phyloP scores from a whole-genome alignment of 2,797 vertebrate genomes.

The Melanotaenia nigrans region DNA sequence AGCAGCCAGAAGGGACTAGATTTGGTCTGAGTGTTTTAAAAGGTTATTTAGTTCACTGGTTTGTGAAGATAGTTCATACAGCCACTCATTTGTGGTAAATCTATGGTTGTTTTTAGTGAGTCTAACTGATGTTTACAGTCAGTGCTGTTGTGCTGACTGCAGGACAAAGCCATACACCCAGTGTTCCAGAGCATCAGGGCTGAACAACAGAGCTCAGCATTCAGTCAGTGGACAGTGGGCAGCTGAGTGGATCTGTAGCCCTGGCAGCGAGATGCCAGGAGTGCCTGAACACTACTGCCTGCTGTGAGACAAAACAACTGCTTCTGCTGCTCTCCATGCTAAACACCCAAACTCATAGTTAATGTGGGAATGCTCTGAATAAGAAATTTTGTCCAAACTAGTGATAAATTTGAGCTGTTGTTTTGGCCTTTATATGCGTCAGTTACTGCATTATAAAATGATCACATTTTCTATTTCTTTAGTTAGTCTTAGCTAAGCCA shows the following conservation, averaged over 20 bases:
- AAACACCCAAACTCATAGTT: background rate
- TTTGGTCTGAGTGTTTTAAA: background rate
- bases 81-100: conserved; percentile 34
- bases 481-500: background rate
- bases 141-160: conserved; percentile 64
- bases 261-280: conserved; percentile 44
- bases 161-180: conserved; percentile 51
- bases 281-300: conserved; percentile 37
- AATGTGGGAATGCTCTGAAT: background rate
- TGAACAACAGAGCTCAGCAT: conserved; percentile 72
- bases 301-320: conserved; percentile 30
- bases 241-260: conserved; percentile 41
- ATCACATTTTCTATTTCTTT: background rate
- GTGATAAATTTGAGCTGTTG: background rate
- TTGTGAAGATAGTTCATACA: too few species aligned
- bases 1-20: background rate
- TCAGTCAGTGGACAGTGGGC: conserved; percentile 51
- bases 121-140: conserved; percentile 61
- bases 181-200: conserved; percentile 67
- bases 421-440: background rate
- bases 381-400: background rate
- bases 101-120: conserved; percentile 41
- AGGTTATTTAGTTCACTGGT: background rate
- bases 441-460: background rate
- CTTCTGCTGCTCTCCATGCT: conserved; percentile 24